phyloP scores from a whole-genome alignment of 2,888 invertebrate species.

The Synanthedon vespiformis region DNA sequence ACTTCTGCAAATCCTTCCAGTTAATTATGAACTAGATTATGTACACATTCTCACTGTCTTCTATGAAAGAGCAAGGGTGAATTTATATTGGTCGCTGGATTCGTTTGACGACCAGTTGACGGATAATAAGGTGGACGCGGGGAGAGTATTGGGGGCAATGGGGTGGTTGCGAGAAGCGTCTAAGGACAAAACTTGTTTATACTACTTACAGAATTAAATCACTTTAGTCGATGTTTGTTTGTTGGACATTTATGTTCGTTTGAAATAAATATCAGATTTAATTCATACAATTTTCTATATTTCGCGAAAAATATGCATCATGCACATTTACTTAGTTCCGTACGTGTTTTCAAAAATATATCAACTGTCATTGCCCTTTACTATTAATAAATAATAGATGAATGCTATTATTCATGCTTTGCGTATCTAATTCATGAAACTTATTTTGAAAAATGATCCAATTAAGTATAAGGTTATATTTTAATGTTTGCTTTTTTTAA shows the following conservation, averaged over 20 bases:
- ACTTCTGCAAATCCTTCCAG: neutral
- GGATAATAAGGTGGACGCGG: slow-evolving; percentile 22
- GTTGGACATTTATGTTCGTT: slow-evolving; percentile 2
- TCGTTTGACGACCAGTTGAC: slow-evolving; percentile 31
- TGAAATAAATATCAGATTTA: slow-evolving; percentile 10
- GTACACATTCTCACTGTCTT: neutral
- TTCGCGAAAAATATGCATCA: too few relatives aligned
- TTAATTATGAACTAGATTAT: neutral
- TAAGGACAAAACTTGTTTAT: slow-evolving; percentile 58
- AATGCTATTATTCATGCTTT: too few relatives aligned
- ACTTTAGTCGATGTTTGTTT: slow-evolving; percentile 36
- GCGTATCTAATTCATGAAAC: too few relatives aligned
- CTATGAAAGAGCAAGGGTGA: slow-evolving; percentile 13
- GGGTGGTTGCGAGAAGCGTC: slow-evolving; percentile 28
- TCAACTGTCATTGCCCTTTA: too few relatives aligned
- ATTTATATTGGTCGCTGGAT: slow-evolving; percentile 21
- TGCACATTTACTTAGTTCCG: too few relatives aligned
- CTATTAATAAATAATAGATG: too few relatives aligned
- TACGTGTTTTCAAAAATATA: too few relatives aligned
- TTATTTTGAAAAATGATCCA: too few relatives aligned
- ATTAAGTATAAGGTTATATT: too few relatives aligned
- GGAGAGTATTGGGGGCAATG: slow-evolving; percentile 20
- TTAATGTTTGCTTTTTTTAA: too few relatives aligned
- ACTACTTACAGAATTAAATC: slow-evolving; percentile 63
- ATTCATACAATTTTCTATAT: too few relatives aligned